Evolutionary conservation across 2,113 vertebrate genomes (phyloP).

Genomic region (Lutjanus erythropterus): DNA sequence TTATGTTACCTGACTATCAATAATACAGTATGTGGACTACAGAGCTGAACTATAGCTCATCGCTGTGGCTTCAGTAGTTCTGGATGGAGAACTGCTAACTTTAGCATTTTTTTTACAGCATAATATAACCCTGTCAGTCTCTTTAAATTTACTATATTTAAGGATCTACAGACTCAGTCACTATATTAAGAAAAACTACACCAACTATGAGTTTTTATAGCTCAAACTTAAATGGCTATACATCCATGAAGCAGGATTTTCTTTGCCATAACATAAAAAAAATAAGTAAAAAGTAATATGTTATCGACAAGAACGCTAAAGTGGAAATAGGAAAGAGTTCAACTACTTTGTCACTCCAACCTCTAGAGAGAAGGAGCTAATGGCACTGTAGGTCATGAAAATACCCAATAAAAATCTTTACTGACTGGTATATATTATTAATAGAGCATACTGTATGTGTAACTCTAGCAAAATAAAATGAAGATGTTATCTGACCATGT

Average conservation of each 20-base stretch:
- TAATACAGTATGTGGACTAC: conserved; percentile 11
- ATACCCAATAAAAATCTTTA: neutral
- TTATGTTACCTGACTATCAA: conserved; percentile 27
- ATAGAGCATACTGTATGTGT: neutral
- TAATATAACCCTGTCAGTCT: neutral
- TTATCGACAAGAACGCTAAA: neutral
- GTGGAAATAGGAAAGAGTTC: too few relatives aligned
- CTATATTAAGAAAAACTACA: neutral
- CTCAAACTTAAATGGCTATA: neutral
- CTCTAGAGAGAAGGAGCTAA: neutral
- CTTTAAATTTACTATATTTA: neutral
- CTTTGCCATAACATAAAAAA: neutral
- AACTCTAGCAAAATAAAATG: neutral
- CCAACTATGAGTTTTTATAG: too few relatives aligned
- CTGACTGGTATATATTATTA: neutral
- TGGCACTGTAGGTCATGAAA: too few relatives aligned
- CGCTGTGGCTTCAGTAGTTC: neutral
- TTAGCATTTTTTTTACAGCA: neutral
- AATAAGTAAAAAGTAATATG: neutral
- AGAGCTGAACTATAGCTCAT: conserved; percentile 22
- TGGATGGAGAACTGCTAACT: conserved; percentile 4
- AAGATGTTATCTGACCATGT: neutral
- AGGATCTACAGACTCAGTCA: neutral
- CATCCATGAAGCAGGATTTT: neutral
- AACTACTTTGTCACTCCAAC: neutral